Base-by-base conservation (phyloP, 2,888 invertebrate species). In the Phytoseiulus persimilis region DNA sequence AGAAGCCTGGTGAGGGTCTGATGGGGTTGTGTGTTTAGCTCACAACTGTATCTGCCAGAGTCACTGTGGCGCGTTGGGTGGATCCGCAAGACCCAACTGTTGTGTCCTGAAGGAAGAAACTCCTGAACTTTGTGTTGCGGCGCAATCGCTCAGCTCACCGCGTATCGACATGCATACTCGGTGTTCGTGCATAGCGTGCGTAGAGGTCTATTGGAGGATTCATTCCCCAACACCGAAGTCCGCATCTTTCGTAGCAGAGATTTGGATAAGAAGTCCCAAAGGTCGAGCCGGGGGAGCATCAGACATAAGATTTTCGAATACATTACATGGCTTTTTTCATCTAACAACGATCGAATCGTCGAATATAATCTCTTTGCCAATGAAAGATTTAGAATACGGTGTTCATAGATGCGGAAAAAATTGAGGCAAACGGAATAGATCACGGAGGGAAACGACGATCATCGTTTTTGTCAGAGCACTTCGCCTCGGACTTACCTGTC, bases 61-160 rank as follows among this genome's bases (percentile, higher is more conserved):
- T 96, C 96, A 0, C 94, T 94, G 0, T 95, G 93, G 92, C 94
- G 95, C 31, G 95, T 95, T 31, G 94, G 93, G 92, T 95, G 95
- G 92, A 96, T 96, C 91, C 96, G 95, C 89, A 96, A 94, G 83
- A 96, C 96, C 96, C 96, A 96, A 31, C 96, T 96, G 92, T 96
- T 96, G 0, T 96, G 96, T 0, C 95, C 96, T 92, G 94, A 94
- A 92, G 90, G 14, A 91, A 90, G 90, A 90, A 91, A 89, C 31
- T 14, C 32, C 6, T 31, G 31, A 39, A 9, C 39, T 28, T 65
- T 65, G 65, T 65, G 65, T 23, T 2, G 28, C 18, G 65, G 28
- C 28, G 9, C 9, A 65, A 65, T 14, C 65, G 65, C 9, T 14
- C 65, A 28, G 28, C 28, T 28, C 65, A 18, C 65, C 65, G 65